Evolutionary conservation across 2,113 vertebrate genomes (phyloP).

Genomic region (Phalacrocorax carbo): DNA sequence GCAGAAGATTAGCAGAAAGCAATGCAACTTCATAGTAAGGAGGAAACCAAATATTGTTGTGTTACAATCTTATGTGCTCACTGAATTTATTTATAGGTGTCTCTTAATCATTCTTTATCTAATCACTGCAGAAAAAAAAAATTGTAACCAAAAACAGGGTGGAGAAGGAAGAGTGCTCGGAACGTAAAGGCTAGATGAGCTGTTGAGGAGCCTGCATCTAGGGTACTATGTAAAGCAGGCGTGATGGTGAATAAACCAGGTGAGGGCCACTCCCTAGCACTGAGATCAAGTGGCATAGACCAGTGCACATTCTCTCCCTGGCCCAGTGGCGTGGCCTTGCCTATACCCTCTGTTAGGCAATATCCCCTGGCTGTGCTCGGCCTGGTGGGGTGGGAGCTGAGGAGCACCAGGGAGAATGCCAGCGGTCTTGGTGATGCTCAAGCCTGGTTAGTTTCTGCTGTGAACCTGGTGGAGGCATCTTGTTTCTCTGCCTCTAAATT

Average conservation of each 20-base stretch:
- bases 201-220: neutral
- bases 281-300: neutral
- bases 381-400: neutral
- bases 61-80: neutral
- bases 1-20: neutral
- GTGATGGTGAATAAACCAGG: neutral
- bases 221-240: neutral
- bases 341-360: fast-evolving
- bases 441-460: neutral
- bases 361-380: neutral
- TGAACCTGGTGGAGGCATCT: neutral
- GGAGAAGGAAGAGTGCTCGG: neutral
- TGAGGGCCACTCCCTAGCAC: neutral
- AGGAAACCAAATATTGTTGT: neutral
- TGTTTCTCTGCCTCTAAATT: neutral
- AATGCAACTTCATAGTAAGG: neutral
- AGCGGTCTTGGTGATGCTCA: neutral
- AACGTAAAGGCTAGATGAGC: neutral
- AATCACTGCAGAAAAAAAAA: neutral
- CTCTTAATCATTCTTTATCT: neutral
- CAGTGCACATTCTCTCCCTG: neutral
- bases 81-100: neutral
- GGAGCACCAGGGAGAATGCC: neutral
- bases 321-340: neutral
- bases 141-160: neutral